phyloP scores from a whole-genome alignment of 92 coral and sea anemone genomes.

The Muricea muricata region DNA sequence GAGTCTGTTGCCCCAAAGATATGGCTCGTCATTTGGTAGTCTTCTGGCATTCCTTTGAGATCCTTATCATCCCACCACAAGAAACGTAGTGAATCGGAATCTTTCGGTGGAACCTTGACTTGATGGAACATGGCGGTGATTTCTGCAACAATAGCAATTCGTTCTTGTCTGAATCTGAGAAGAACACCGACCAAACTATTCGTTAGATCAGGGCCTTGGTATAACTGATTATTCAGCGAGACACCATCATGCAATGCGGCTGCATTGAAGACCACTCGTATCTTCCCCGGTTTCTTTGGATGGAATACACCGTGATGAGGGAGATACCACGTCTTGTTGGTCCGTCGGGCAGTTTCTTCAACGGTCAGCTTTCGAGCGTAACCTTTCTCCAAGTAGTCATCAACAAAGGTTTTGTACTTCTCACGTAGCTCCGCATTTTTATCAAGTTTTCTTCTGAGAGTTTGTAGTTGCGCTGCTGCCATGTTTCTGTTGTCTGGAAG shows the following conservation, averaged over 20 bases:
- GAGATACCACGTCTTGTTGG: constrained; percentile 63
- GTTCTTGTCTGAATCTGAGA: constrained; percentile 65
- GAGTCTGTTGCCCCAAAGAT: constrained; percentile 67
- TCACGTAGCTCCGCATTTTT: constrained; percentile 54
- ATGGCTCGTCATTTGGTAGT: constrained; percentile 68
- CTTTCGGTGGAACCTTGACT: constrained; percentile 69
- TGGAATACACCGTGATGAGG: constrained; percentile 75
- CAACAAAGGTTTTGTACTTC: constrained; percentile 59
- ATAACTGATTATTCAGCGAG: constrained; percentile 68
- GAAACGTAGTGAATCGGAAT: constrained; percentile 68
- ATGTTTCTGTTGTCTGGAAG: constrained; percentile 66
- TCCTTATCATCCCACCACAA: constrained; percentile 68
- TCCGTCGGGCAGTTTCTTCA: constrained; percentile 54
- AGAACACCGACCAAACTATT: constrained; percentile 68
- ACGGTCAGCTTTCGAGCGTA: constrained; percentile 53
- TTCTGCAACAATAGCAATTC: constrained; percentile 66
- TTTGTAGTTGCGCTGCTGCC: constrained; percentile 59
- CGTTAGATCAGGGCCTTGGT: constrained; percentile 70
- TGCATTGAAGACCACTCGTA: constrained; percentile 73
- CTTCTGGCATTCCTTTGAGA: constrained; percentile 49
- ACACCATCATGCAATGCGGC: constrained; percentile 61
- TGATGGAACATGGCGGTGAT: constrained; percentile 71
- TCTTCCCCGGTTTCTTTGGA: constrained; percentile 64
- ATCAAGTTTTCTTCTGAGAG: constrained; percentile 53
- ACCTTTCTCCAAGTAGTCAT: constrained; percentile 52